Evolutionary conservation across 2,888 invertebrate species (phyloP).

Genomic region (Fragum sueziense): DNA sequence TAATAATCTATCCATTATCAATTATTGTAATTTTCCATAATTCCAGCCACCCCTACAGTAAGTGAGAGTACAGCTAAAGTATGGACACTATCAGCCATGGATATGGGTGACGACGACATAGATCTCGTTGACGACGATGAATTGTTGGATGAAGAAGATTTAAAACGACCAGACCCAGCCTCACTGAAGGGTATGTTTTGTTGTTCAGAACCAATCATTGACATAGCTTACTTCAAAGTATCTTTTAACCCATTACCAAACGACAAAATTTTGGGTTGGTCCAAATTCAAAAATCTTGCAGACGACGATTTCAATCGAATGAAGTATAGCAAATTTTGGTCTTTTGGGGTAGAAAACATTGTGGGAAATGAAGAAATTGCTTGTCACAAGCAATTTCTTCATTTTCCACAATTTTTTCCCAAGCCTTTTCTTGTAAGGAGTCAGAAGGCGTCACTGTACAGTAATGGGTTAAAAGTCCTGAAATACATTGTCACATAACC

Average conservation of each 20-base stretch:
- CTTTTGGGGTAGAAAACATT: background rate
- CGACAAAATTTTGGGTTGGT: background rate
- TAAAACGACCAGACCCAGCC: conserved; percentile 92
- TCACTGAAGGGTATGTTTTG: conserved; percentile 88
- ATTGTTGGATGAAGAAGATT: conserved; percentile 94
- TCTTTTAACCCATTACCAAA: background rate
- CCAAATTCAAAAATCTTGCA: background rate
- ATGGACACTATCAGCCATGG: conserved; percentile 91
- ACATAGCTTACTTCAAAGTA: too few relatives aligned
- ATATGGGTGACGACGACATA: conserved; percentile 87
- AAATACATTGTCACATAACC: too few relatives aligned
- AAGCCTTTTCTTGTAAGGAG: too few relatives aligned
- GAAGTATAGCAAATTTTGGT: background rate
- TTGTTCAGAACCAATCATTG: too few relatives aligned
- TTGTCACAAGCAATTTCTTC: background rate
- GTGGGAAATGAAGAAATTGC: background rate
- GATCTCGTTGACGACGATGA: conserved; percentile 91
- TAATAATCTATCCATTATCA: too few relatives aligned
- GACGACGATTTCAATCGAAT: background rate
- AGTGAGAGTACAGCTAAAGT: conserved; percentile 82
- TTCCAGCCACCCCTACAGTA: too few relatives aligned
- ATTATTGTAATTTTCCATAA: too few relatives aligned
- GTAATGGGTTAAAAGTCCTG: too few relatives aligned
- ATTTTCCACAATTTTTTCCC: too few relatives aligned
- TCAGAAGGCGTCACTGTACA: too few relatives aligned